Percentiles rank a stretch among this genome's conserved stretches.
These are phyloP conservation scores for Sphaerodactylus townsendi DNA, from an alignment of 2,113 vertebrate genomes.

Conservation along the genomic window DNA sequence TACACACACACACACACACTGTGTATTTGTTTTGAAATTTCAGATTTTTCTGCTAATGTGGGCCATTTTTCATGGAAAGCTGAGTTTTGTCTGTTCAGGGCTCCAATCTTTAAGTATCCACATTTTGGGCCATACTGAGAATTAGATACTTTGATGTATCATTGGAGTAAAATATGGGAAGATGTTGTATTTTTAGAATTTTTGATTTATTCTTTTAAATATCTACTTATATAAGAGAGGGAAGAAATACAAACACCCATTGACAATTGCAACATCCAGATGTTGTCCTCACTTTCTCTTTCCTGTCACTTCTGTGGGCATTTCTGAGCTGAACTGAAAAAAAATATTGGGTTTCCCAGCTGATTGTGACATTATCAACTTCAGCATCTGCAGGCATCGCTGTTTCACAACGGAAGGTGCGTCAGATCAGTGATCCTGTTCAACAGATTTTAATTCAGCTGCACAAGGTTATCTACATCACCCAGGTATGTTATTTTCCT, in stretches of 20 bases:
- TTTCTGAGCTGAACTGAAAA: not conserved
- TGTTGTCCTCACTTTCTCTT: not conserved
- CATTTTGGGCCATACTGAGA: not conserved
- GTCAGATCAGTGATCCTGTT: constrained; percentile 88
- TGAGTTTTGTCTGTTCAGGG: too few relatives aligned
- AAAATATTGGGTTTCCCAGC: constrained; percentile 29
- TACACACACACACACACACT: too few relatives aligned
- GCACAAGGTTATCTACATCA: constrained; percentile 91
- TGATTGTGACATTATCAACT: constrained; percentile 53
- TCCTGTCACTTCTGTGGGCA: not conserved
- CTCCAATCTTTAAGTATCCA: not conserved
- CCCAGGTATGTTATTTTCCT: constrained; percentile 74
- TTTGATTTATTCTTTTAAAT: not conserved
- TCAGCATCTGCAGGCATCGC: constrained; percentile 82
- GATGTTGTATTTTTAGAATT: constrained; percentile 30
- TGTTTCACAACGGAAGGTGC: constrained; percentile 88
- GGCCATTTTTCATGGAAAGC: too few relatives aligned
- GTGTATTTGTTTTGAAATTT: too few relatives aligned
- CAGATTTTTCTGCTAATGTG: too few relatives aligned
- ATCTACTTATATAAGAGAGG: not conserved
- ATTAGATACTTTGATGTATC: not conserved
- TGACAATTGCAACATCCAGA: not conserved
- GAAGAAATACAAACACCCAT: not conserved
- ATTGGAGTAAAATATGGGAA: not conserved
- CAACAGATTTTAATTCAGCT: constrained; percentile 88